Conservation (phyloP, 2,797 vertebrate genomes). For the Pangasius djambal region DNA sequence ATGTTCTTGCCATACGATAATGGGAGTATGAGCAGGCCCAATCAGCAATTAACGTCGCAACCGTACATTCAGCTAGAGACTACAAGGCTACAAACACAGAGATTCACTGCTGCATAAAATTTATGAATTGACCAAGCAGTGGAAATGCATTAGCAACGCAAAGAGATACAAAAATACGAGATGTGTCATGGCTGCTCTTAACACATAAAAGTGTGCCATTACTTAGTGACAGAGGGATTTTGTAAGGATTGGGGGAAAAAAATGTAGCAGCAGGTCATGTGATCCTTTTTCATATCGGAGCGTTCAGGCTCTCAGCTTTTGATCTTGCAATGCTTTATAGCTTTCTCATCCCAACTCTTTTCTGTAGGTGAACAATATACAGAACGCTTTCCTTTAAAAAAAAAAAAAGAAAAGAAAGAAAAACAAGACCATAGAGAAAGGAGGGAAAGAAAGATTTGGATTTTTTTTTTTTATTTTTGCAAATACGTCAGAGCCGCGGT, state of each 20-base stretch:
- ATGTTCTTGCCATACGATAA: background rate
- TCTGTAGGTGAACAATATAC: background rate
- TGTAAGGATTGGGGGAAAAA: background rate
- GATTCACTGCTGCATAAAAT: background rate
- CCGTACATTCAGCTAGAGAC: background rate
- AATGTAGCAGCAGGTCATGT: background rate
- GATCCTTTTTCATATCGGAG: background rate
- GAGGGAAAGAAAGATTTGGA: background rate
- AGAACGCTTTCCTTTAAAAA: background rate
- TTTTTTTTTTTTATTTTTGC: background rate
- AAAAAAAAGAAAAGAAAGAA: background rate
- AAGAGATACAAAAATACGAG: background rate
- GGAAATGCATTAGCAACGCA: background rate
- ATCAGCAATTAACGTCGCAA: background rate
- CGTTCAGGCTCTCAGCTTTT: background rate
- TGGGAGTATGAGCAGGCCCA: background rate
- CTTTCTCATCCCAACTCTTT: background rate
- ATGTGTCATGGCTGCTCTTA: background rate
- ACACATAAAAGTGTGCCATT: background rate
- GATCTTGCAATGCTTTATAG: background rate
- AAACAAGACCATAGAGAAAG: background rate
- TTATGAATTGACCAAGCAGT: background rate
- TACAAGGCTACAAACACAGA: background rate
- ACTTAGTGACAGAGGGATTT: background rate
- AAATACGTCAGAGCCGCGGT: background rate